phyloP scores from a whole-genome alignment of 2,888 invertebrate species.

The Lutraria lutraria region DNA sequence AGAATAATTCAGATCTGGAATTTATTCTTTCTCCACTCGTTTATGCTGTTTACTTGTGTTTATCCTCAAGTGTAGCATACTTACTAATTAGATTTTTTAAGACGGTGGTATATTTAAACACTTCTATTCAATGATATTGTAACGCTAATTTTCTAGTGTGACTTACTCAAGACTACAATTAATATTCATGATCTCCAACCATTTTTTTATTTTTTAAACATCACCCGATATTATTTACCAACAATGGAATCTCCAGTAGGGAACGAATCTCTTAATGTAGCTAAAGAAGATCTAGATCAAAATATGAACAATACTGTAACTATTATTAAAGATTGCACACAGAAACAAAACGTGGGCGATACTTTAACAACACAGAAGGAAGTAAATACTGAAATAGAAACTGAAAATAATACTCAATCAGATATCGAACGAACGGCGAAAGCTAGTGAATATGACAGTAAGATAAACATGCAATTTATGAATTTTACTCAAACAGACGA shows the following conservation, averaged over 20 bases:
- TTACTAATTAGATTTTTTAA: not conserved
- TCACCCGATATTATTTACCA: not conserved
- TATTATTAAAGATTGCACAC: not conserved
- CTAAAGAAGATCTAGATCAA: slow-evolving; percentile 28
- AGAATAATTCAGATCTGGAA: not conserved
- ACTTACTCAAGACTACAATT: not conserved
- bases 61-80: not conserved
- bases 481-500: not conserved
- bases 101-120: not conserved
- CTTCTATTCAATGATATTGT: not conserved
- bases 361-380: not conserved
- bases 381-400: not conserved
- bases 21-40: not conserved
- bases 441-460: not conserved
- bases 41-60: not conserved
- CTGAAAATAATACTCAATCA: not conserved
- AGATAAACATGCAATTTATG: not conserved
- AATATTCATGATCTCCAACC: not conserved
- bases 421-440: not conserved
- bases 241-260: slow-evolving; percentile 36
- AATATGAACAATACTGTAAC: slow-evolving; percentile 36
- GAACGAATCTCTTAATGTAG: slow-evolving; percentile 23
- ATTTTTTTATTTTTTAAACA: not conserved
- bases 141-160: too few relatives aligned
- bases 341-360: not conserved